These are phyloP conservation scores for Probosciger aterrimus DNA, from an alignment of 2,113 vertebrate species.

Conservation along the genomic window DNA sequence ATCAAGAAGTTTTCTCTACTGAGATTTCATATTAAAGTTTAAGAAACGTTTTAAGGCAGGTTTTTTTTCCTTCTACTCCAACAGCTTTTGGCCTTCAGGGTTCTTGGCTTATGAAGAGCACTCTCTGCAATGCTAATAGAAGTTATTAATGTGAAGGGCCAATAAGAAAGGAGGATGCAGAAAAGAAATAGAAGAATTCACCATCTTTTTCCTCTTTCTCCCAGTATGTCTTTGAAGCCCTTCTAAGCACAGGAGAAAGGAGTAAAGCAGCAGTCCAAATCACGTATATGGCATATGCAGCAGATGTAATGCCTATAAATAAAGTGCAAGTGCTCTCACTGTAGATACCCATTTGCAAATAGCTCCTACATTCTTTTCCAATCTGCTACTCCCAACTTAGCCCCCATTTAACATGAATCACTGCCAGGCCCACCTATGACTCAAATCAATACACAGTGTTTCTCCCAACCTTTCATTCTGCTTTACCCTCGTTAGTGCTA, in stretches of 20 bases:
- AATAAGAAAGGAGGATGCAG: neutral
- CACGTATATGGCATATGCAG: neutral
- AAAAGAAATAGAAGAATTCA: neutral
- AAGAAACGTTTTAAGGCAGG: neutral
- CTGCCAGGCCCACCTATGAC: neutral
- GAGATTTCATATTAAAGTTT: neutral
- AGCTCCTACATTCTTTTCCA: conserved; percentile 16
- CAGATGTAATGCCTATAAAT: conserved; percentile 49
- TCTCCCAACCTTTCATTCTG: neutral
- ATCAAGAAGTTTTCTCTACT: neutral
- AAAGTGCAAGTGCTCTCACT: conserved; percentile 4
- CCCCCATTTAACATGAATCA: neutral
- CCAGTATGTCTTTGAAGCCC: neutral
- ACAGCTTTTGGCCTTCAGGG: neutral
- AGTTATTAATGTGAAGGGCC: neutral
- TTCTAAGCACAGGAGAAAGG: neutral
- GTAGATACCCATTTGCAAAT: neutral
- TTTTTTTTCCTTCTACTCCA: neutral
- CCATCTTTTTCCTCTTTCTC: neutral
- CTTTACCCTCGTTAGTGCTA: neutral
- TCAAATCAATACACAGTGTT: neutral
- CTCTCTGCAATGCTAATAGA: neutral
- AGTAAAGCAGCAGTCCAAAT: neutral
- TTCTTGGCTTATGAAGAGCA: neutral
- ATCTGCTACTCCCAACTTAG: conserved; percentile 9